A percentile compares a stretch with the other conserved stretches of the same genome.
These are phyloP conservation scores for Gallinago paraguaiae DNA, from an alignment of 2,113 vertebrate species.

Conservation along the genomic window DNA sequence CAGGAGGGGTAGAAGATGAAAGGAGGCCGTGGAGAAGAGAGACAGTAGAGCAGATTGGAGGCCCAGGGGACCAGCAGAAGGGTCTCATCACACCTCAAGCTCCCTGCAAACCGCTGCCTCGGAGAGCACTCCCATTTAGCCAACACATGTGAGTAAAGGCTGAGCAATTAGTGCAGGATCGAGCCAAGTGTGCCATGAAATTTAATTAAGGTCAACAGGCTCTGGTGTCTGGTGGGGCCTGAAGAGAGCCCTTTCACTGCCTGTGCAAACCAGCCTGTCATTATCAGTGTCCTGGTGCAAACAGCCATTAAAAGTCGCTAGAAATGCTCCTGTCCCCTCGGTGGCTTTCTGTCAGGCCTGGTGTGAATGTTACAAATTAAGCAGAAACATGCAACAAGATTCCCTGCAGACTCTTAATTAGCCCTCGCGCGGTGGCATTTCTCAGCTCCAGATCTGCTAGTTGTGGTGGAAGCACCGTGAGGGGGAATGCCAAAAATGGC, in stretches of 20 bases:
- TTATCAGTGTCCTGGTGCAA: background rate
- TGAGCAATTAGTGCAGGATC: background rate
- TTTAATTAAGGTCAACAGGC: slow-evolving; percentile 41
- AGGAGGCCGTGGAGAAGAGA: background rate
- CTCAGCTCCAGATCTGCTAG: background rate
- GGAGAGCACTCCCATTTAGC: background rate
- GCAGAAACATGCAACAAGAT: background rate
- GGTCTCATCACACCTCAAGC: background rate
- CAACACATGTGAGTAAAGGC: background rate
- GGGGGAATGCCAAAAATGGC: background rate
- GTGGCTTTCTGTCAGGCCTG: slow-evolving; percentile 18
- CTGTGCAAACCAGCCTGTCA: background rate
- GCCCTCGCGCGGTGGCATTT: rapidly evolving
- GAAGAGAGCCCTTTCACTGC: background rate
- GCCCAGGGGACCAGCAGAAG: rapidly evolving
- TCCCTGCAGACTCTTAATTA: slow-evolving; percentile 33
- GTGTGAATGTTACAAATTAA: slow-evolving; percentile 38
- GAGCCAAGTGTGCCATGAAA: slow-evolving; percentile 38
- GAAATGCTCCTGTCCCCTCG: background rate
- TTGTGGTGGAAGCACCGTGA: background rate
- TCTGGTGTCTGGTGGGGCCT: slow-evolving; percentile 2
- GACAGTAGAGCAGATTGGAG: background rate
- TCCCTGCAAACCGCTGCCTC: background rate
- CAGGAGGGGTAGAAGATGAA: background rate
- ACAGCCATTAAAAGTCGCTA: background rate